Evolutionary conservation across 2,888 invertebrate genomes (phyloP), one percentile per base, ranked within the genome.

Genomic region (Blastobasis adustella): DNA sequence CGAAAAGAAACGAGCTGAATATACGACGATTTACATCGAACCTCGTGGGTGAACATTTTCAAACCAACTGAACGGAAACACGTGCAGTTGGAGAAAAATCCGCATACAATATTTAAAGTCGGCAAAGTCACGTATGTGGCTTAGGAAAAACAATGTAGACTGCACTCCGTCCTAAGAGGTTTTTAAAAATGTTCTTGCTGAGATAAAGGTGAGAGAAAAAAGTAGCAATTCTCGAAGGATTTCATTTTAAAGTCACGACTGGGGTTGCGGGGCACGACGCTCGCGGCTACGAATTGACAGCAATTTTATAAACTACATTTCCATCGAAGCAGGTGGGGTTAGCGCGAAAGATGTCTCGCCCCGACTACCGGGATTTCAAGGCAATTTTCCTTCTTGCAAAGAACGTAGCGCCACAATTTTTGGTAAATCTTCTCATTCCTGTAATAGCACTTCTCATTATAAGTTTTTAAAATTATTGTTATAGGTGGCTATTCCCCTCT

Each of bases 291-390:
- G 44, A 49, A 49, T 49, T 37, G 49, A 43, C 43, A 7, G 37
- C 6, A 43, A 49, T 49, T 49, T 49, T 43, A 49, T 49, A 49
- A 49, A 10, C 49, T 23, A 7, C 23, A 23, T 23, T 23, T 23
- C 46, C 43, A 8, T 8, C 47, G 37, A 41, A 9, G 3, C 9
- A 9, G 41, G 41, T 8, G 7, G 41, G 41, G 59, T 61, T 57
- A 59, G 56, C 57, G 65, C 59, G 61, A 58, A 52, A 56, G 54
- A 50, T 53, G 63, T 60, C 59, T 58, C 63, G 68, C 23, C 23
- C 23, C 23, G 23, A 23, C 23, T 23, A 23, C 23, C 23, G 23
- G 23, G 23, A 23, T 23, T 23, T 23, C 23, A 23, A 23, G 23
- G 23, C 23, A 23, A 23, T 23, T 23, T 23, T 23, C 23, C 23